Evolutionary conservation across 2,113 vertebrate species (phyloP).

Genomic region (Pycnonotus jocosus): DNA sequence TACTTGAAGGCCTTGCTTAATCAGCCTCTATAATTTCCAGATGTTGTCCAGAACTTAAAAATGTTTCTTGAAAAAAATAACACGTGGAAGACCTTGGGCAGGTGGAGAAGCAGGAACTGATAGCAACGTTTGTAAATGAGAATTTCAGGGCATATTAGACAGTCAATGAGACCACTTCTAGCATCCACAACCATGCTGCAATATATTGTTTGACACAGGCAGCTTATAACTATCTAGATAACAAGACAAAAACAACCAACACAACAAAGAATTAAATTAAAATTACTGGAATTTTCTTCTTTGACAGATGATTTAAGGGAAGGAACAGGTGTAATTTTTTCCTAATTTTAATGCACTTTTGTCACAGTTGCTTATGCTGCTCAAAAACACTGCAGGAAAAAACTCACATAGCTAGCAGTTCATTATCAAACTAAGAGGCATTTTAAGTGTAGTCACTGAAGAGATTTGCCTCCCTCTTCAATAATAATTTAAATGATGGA

Average conservation of each 20-base stretch:
- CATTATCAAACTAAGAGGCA: background rate
- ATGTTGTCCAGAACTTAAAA: background rate
- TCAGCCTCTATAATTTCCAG: background rate
- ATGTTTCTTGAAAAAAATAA: background rate
- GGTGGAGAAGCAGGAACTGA: background rate
- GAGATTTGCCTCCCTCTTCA: background rate
- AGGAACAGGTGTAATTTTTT: background rate
- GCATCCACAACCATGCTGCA: background rate
- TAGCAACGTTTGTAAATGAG: background rate
- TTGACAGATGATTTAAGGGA: background rate
- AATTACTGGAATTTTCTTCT: background rate
- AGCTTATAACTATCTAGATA: background rate
- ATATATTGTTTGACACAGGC: background rate
- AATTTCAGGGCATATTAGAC: background rate
- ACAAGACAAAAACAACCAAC: background rate
- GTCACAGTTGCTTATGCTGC: background rate
- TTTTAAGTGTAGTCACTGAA: background rate
- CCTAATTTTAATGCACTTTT: background rate
- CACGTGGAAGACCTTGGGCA: background rate
- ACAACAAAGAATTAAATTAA: background rate
- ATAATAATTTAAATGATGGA: background rate
- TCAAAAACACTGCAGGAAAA: background rate
- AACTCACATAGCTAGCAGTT: background rate
- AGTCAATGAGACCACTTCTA: background rate
- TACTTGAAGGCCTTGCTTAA: background rate